phyloP scores from a whole-genome alignment of 2,888 invertebrate genomes.

The Scaptomyza tumidula region DNA sequence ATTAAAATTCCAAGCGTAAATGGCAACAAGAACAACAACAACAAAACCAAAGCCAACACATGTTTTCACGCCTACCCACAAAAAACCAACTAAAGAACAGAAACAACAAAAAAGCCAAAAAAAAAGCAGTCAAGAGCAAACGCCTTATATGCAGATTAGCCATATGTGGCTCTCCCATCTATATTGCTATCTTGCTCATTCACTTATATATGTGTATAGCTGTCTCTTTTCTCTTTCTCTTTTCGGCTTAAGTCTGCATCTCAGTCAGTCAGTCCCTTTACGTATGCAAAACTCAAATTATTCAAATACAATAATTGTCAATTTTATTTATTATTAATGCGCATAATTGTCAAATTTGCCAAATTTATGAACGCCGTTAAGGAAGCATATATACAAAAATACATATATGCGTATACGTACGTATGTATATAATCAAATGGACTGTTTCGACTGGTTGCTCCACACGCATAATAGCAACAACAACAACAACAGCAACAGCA shows the following conservation, averaged over 20 bases:
- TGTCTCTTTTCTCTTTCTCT: constrained; percentile 17
- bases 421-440: constrained; percentile 8
- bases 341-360: constrained; percentile 84
- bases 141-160: constrained; percentile 77
- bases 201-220: background rate
- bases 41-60: constrained; percentile 64
- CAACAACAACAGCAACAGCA: background rate
- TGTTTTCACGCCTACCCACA: constrained; percentile 77
- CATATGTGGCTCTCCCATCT: constrained; percentile 49
- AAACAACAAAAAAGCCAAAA: constrained; percentile 15
- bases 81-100: constrained; percentile 33
- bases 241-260: background rate
- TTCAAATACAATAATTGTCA: constrained; percentile 84
- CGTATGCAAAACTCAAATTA: constrained; percentile 69
- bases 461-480: constrained; percentile 14
- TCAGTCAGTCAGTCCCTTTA: constrained; percentile 7
- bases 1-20: constrained; percentile 72
- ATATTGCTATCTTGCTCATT: background rate
- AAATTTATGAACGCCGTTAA: constrained; percentile 80
- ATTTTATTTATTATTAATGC: constrained; percentile 84
- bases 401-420: constrained; percentile 11
- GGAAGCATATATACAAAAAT: constrained; percentile 16
- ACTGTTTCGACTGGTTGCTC: constrained; percentile 20
- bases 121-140: constrained; percentile 47
- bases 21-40: constrained; percentile 33